Evolutionary conservation across 2,113 vertebrate genomes (phyloP), one percentile per base, ranked within the genome.

Genomic region (Microcebus jonahi): DNA sequence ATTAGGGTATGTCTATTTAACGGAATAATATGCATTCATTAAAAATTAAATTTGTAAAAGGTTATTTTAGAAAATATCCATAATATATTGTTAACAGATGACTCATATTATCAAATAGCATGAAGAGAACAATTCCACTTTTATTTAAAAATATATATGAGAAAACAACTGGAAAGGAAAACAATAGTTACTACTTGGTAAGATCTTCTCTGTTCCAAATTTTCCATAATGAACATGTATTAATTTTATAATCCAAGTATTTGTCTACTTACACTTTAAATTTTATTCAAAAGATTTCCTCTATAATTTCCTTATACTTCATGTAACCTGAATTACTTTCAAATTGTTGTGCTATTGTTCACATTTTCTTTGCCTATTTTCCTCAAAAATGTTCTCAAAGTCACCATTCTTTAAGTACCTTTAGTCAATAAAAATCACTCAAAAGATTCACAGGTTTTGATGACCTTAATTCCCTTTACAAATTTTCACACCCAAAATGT

Each of bases 241-340:
- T 87, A 53, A n/a, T 95, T 91, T 76, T 61, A 70, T 88, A 95
- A 61, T 88, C 4, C n/a, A n/a, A 61, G 67, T 68, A 85, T 67
- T 82, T 87, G 88, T 14, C 10, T 5, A 70, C 7, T 83, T 79
- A 75, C 48, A 77, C 73, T 82, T 93, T 88, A 88, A 90, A 83
- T 92, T 59, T 92, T 85, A 88, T 92, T 79, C 13, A 92, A 85
- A 94, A 89, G 3, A 61, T 61, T 67, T 8, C 65, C 20, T 67
- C 55, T 88, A 68, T 1, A 53, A 94, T 42, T 82, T 94, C 9
- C n/a, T 20, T 90, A n/a, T 70, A 61, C 0, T 76, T 76, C n/a
- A 14, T 45, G 17, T 93, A 89, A 77, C 71, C 29, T 31, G 20
- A 48, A 34, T 31, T 67, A 61, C 3, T 80, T 92, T 71, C 34